These are phyloP conservation scores for Pyrgus malvae DNA, from an alignment of 2,888 invertebrate genomes.

Conservation along the genomic window DNA sequence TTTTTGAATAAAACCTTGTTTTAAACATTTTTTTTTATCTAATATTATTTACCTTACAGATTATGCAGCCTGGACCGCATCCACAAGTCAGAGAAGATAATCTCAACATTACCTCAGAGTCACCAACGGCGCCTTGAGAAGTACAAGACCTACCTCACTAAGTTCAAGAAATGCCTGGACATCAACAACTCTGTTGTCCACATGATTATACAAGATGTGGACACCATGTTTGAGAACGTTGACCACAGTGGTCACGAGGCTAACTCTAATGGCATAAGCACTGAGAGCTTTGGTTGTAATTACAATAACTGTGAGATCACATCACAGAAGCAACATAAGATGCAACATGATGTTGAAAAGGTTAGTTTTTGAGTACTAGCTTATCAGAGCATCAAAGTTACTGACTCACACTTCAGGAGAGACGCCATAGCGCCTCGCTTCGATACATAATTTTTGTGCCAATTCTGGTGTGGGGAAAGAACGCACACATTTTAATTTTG, in stretches of 20 bases:
- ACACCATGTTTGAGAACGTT: constrained; percentile 92
- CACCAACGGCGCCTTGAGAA: constrained; percentile 89
- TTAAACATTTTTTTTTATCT: too few relatives aligned
- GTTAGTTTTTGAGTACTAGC: constrained; percentile 42
- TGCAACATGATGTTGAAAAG: constrained; percentile 77
- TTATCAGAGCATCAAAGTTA: too few relatives aligned
- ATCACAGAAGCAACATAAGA: constrained; percentile 68
- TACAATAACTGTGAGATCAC: constrained; percentile 67
- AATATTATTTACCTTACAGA: constrained; percentile 65
- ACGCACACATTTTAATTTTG: too few relatives aligned
- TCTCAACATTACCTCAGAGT: constrained; percentile 85
- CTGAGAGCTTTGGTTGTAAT: constrained; percentile 64
- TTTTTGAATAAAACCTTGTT: too few relatives aligned
- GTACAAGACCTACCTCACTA: constrained; percentile 88
- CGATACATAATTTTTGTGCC: too few relatives aligned
- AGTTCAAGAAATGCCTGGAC: constrained; percentile 90
- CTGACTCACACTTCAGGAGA: too few relatives aligned
- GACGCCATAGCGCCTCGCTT: too few relatives aligned
- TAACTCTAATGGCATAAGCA: constrained; percentile 57
- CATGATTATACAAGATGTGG: constrained; percentile 89
- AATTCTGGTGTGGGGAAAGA: too few relatives aligned
- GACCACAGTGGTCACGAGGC: constrained; percentile 52
- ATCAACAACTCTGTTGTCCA: constrained; percentile 86
- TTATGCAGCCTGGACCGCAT: constrained; percentile 88
- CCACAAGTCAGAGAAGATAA: constrained; percentile 88